Evolutionary conservation across 2,113 vertebrate genomes (phyloP).

Genomic region (Hystrix cristata): DNA sequence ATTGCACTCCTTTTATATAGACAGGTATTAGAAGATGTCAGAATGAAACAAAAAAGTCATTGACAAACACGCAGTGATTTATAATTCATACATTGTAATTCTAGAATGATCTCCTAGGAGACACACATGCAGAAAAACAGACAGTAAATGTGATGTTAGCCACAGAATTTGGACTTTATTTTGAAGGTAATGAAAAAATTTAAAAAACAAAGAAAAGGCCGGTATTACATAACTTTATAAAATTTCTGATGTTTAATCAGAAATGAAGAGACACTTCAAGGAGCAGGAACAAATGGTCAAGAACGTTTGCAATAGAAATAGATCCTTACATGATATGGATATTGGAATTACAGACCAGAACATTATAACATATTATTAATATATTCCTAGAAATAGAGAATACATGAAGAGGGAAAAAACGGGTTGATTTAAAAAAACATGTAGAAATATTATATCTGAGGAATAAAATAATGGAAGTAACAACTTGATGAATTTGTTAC

Average conservation of each 20-base stretch:
- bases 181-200: constrained; percentile 47
- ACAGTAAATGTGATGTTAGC: background rate
- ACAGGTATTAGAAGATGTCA: constrained; percentile 36
- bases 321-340: background rate
- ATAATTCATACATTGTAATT: constrained; percentile 21
- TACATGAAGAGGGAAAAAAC: background rate
- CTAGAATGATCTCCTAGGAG: constrained; percentile 23
- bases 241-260: constrained; percentile 20
- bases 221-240: background rate
- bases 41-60: constrained; percentile 46
- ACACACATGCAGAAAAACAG: background rate
- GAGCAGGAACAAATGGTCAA: background rate
- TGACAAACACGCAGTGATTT: background rate
- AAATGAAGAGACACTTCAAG: background rate
- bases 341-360: background rate
- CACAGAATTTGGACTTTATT: constrained; percentile 28
- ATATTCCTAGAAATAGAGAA: background rate
- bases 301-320: background rate
- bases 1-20: background rate
- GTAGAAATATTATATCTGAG: background rate
- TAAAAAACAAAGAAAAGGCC: background rate
- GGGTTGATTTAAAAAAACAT: background rate
- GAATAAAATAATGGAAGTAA: background rate
- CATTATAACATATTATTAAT: background rate
- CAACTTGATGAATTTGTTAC: background rate